These are phyloP conservation scores for Hipposideros armiger DNA, from an alignment of 2,113 vertebrate genomes.

Conservation along the genomic window DNA sequence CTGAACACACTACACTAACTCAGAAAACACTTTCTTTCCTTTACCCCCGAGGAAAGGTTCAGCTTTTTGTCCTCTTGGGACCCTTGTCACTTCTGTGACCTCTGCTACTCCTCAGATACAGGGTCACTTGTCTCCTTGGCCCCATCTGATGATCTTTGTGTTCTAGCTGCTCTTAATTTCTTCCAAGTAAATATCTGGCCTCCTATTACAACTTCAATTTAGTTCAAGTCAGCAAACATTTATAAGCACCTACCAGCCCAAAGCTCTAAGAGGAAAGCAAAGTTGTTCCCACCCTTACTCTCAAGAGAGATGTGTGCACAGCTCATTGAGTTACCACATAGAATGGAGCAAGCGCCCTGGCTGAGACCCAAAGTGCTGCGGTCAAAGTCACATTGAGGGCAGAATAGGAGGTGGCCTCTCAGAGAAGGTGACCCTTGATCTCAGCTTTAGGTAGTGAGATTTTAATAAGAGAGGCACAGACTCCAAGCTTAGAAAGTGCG, in stretches of 20 bases:
- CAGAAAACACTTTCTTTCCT: neutral
- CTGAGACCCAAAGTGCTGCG: neutral
- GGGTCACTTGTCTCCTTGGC: neutral
- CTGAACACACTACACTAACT: neutral
- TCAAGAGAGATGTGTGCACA: accelerated
- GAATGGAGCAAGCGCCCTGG: neutral
- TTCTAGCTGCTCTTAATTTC: neutral
- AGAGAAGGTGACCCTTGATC: neutral
- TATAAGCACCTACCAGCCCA: neutral
- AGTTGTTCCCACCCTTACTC: neutral
- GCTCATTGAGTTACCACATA: no score
- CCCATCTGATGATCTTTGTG: neutral
- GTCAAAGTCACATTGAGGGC: accelerated
- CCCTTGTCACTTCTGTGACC: neutral
- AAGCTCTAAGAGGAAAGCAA: neutral
- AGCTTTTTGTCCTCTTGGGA: neutral
- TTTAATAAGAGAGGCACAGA: neutral
- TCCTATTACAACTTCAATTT: neutral
- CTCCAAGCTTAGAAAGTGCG: no score
- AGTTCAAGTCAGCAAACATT: neutral
- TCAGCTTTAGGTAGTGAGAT: neutral
- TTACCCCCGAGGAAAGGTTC: neutral
- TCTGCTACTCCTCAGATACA: neutral
- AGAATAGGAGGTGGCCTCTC: neutral
- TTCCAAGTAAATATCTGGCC: neutral